A percentile compares a stretch with the other conserved stretches of the same genome.
Evolutionary conservation across 2,797 vertebrate species (phyloP).

Genomic region (Tachyglossus aculeatus): DNA sequence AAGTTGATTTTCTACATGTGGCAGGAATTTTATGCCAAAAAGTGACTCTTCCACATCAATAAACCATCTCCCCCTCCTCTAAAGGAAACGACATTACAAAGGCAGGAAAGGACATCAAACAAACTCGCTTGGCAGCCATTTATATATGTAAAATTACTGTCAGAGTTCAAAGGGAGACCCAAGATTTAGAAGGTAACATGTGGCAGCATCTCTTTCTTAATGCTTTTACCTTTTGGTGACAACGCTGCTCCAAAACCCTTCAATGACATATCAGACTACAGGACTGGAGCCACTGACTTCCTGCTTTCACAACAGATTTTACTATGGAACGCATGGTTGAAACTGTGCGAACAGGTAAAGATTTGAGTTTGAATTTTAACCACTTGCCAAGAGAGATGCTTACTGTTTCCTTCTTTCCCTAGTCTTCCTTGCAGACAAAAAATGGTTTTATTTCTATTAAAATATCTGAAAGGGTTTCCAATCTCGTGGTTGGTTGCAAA

Average conservation of each 20-base stretch:
- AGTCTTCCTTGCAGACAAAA: no score
- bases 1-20: slow-evolving; percentile 30
- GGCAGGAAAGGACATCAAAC: slow-evolving; percentile 84
- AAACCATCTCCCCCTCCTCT: slow-evolving; percentile 58
- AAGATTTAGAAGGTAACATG: slow-evolving; percentile 64
- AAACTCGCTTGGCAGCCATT: slow-evolving; percentile 68
- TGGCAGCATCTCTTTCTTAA: slow-evolving; percentile 38
- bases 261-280: not conserved
- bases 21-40: slow-evolving; percentile 51
- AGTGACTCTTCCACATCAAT: slow-evolving; percentile 70
- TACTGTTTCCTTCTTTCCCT: no score
- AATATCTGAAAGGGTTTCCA: no score
- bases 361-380: not conserved
- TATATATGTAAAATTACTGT: slow-evolving; percentile 67
- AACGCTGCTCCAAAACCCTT: not conserved
- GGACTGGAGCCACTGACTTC: not conserved
- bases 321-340: not conserved
- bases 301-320: not conserved
- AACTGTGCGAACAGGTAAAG: not conserved
- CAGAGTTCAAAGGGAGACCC: slow-evolving; percentile 78
- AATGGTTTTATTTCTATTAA: no score
- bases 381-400: no score
- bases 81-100: slow-evolving; percentile 80
- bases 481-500: no score
- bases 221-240: slow-evolving; percentile 65